A percentile compares a stretch with the other conserved stretches of the same genome.
Conservation (phyloP, 2,888 invertebrate species). For the Fissipunctia ypsillon region DNA sequence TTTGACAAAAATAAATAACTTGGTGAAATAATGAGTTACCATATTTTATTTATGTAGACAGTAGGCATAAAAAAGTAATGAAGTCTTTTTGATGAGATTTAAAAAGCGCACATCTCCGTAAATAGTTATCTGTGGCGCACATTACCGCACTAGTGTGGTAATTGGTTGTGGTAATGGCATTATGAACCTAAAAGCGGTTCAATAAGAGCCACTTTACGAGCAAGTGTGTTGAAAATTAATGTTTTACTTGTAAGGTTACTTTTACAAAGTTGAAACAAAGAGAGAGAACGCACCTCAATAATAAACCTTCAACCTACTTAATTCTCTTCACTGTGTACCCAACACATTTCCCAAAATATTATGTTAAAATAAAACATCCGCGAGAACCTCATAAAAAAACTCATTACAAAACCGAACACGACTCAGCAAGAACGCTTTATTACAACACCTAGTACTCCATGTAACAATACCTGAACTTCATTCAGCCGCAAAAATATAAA, state of each 20-base stretch:
- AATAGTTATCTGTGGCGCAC: too few relatives aligned
- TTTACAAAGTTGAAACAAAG: not conserved
- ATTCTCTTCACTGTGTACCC: not conserved
- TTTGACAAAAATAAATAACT: too few relatives aligned
- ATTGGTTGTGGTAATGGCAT: too few relatives aligned
- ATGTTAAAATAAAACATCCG: constrained; percentile 28
- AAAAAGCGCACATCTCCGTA: too few relatives aligned
- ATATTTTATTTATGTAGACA: too few relatives aligned
- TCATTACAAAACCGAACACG: constrained; percentile 35
- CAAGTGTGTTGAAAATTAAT: too few relatives aligned
- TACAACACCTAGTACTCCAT: constrained; percentile 36
- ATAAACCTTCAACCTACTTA: not conserved
- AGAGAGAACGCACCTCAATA: not conserved
- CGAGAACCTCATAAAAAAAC: constrained; percentile 30
- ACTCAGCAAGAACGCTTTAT: constrained; percentile 19
- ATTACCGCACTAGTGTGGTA: too few relatives aligned
- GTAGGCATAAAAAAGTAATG: too few relatives aligned
- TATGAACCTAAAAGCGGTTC: too few relatives aligned
- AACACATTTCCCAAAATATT: constrained; percentile 15
- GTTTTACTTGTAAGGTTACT: not conserved
- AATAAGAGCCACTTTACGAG: too few relatives aligned
- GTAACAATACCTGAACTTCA: constrained; percentile 42
- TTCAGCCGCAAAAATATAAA: constrained; percentile 41
- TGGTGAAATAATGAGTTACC: too few relatives aligned
- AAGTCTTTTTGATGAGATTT: too few relatives aligned